Base-by-base conservation (phyloP, 2,113 vertebrate species). In the Oxygymnocypris stewartii region DNA sequence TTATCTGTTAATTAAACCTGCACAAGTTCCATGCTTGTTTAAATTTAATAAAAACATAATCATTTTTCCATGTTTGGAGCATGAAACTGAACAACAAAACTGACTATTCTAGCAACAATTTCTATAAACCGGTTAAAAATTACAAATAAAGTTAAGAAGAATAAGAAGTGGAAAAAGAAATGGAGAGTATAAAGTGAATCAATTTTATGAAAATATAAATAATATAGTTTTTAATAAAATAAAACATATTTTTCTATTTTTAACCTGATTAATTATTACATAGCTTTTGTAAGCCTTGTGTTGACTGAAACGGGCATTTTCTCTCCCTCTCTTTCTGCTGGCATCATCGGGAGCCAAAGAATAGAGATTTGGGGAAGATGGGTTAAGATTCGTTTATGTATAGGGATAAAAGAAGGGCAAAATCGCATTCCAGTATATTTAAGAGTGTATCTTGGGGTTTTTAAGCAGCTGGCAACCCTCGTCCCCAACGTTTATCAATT, bases 401-500 rank as follows among this genome's bases (percentile, higher is more conserved):
- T 85, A 83, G 87, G 80, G 88, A 91, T 87, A 71, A 90, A 89
- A 90, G 86, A 40, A 40, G 49, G 61, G 31, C 40, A 76, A 85
- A 88, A 86, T 90, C 78, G 18, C 63, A 85, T 89, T 87, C 51
- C 85, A 86, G 51, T 79, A 80, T 89, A 88, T 90, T 91, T 87
- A 86, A 79, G 88, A 80, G 65, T 51, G 87, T 78, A 87, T 69
- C 74, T 75, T 77, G 79, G 84, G 76, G 5, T 82, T 73, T 86
- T 76, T 77, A 79, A 14, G 84, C 76, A 88, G 81, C 51, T 86
- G 85, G 86, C 78, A 85, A 85, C 49, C 57, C 75, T 71, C 54
- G 88, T 90, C 88, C 87, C 85, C 84, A 81, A 88, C 83, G 84
- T 87, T 88, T 74, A 91, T 90, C 84, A 88, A 86, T 91, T 88